Base-by-base conservation (phyloP, 2,797 vertebrate genomes). In the Clarias platycephalus region DNA sequence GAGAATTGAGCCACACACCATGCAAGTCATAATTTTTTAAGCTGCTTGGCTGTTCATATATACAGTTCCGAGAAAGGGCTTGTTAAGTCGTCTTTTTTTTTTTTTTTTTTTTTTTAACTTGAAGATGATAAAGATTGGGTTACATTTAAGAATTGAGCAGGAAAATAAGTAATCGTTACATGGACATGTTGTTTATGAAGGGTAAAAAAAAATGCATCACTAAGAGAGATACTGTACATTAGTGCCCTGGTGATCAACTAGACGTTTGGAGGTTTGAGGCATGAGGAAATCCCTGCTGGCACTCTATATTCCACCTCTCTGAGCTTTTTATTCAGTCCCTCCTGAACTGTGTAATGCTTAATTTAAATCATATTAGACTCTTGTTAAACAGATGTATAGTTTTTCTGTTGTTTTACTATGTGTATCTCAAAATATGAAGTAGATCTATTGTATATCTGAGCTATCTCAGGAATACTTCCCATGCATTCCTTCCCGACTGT, bases 121-220 rank as follows among this genome's bases (percentile, higher is more conserved):
- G 10, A 67, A 64, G 40, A 53, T 80, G 18, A 66, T 80, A 31
- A 63, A 26, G 76, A 40, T 40, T 26, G 34, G 24, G 58, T 78
- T 40, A 9, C 34, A 3, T 15, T 63, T 64, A 63, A 44, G n/a
- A 79, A 26, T 44, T 60, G 9, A 28, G 76, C 22, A 40, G 8
- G 15, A n/a, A 44, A 49, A 37, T 44, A 64, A 63, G 40, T 24
- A 63, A 63, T 37, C 15, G 10, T 64, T n/a, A 28, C 15, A 26
- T 72, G 49, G 24, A 55, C 71, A 31, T 20, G 12, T 34, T 58
- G 18, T 5, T 18, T 76, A 15, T 60, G 31, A 40, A 12, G 3
- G 24, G 6, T 64, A 44, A 88, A 84, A 40, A 40, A 84, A 91
- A 90, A 92, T 93, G 93, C 91, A 90, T 90, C 90, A 89, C 87